Percentiles rank a stretch among this genome's conserved stretches.
Conservation (phyloP, 2,888 invertebrate species). For the Microctonus hyperodae region DNA sequence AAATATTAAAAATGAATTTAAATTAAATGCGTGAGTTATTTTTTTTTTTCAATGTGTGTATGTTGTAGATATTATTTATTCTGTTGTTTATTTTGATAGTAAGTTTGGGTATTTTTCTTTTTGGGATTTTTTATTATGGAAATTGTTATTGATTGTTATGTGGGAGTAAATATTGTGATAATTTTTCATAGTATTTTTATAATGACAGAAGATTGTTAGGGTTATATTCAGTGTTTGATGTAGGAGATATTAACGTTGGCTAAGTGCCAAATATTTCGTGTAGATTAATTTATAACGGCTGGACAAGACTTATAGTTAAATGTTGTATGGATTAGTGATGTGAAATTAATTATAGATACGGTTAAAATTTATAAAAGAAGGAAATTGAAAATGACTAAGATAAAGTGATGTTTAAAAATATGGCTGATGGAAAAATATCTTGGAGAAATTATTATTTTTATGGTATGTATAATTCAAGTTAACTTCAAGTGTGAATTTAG, state of each 20-base stretch:
- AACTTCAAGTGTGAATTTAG: constrained; percentile 31
- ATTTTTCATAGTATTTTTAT: too few species aligned
- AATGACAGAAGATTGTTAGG: constrained; percentile 16
- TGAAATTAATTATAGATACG: neutral
- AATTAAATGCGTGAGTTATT: too few species aligned
- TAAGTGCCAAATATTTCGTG: constrained; percentile 43
- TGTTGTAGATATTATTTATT: too few species aligned
- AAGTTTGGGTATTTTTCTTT: too few species aligned
- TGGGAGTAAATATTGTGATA: too few species aligned
- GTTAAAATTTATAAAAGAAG: constrained; percentile 11
- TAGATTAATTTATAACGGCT: constrained; percentile 43
- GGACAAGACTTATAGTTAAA: constrained; percentile 43
- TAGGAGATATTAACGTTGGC: constrained; percentile 51
- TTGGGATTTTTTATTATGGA: too few species aligned
- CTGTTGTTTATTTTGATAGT: too few species aligned
- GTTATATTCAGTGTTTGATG: constrained; percentile 50
- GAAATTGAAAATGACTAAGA: constrained; percentile 7
- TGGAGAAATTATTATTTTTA: neutral
- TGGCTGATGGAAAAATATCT: constrained; percentile 16
- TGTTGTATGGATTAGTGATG: constrained; percentile 3
- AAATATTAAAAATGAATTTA: too few species aligned
- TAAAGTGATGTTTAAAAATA: constrained; percentile 15
- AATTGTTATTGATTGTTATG: too few species aligned
- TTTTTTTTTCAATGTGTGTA: too few species aligned
- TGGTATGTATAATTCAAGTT: constrained; percentile 23